phyloP scores from a whole-genome alignment of 2,888 invertebrate species.

The Onchidella celtica region DNA sequence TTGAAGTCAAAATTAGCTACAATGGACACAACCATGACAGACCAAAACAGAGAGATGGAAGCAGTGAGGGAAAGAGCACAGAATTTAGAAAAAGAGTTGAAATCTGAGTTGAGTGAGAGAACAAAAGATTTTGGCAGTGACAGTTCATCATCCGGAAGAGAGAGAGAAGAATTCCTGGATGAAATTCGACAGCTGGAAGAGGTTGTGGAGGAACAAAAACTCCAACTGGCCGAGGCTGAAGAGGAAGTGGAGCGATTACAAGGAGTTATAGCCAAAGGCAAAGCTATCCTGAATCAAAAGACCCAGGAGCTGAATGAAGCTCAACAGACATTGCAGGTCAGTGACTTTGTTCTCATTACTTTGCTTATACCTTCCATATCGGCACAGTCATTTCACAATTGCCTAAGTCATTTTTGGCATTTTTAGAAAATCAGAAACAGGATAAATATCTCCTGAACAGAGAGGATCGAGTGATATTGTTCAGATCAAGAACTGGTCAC shows the following conservation, averaged over 20 bases:
- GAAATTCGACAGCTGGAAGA: neutral
- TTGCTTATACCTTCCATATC: neutral
- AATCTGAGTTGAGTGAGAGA: no score
- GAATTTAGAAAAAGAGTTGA: no score
- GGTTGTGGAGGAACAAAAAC: neutral
- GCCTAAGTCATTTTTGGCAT: neutral
- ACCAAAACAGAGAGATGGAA: no score
- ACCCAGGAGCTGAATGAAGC: neutral
- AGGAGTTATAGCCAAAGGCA: slow-evolving; percentile 12
- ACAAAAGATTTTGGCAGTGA: no score
- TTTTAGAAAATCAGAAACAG: no score
- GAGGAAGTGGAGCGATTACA: neutral
- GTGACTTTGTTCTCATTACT: neutral
- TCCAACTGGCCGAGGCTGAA: neutral
- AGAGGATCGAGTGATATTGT: no score
- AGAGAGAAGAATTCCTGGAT: neutral
- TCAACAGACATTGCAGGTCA: neutral
- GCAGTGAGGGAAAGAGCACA: no score
- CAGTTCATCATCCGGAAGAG: no score
- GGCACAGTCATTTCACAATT: neutral
- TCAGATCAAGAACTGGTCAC: no score
- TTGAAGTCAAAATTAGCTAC: no score
- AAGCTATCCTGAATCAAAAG: neutral
- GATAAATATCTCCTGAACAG: no score
- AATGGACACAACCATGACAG: no score